Evolutionary conservation across 2,888 invertebrate genomes (phyloP).

Genomic region (Diadegma fenestrale): DNA sequence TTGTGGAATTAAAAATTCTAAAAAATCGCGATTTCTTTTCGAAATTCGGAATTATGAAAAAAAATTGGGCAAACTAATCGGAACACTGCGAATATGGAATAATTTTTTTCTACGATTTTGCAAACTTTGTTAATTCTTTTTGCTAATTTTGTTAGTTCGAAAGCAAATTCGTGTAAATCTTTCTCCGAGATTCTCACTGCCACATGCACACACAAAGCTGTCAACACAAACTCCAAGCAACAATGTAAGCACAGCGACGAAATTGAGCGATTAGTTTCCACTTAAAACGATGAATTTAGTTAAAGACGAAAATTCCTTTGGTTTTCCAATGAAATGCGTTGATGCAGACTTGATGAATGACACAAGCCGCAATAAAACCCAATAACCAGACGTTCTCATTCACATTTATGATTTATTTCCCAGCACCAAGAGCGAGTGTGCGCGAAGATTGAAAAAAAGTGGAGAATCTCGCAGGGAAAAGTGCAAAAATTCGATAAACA

Average conservation of each 20-base stretch:
- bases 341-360: slow-evolving; percentile 43
- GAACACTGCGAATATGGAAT: not conserved
- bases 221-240: slow-evolving; percentile 63
- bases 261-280: slow-evolving; percentile 27
- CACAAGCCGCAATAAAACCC: slow-evolving; percentile 7
- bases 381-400: slow-evolving; percentile 22
- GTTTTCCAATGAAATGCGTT: slow-evolving; percentile 12
- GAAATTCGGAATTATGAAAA: not conserved
- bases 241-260: slow-evolving; percentile 59
- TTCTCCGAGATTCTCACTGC: slow-evolving; percentile 43
- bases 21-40: not conserved
- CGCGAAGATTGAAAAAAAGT: slow-evolving; percentile 16
- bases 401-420: not conserved
- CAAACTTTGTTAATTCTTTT: no score
- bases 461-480: slow-evolving; percentile 5
- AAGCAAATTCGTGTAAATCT: slow-evolving; percentile 8
- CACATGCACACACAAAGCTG: slow-evolving; percentile 62
- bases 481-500: slow-evolving; percentile 14
- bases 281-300: slow-evolving; percentile 27
- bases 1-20: not conserved
- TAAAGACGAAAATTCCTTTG: slow-evolving; percentile 8
- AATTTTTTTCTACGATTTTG: not conserved
- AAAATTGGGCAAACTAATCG: not conserved
- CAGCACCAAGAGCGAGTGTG: not conserved
- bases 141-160: slow-evolving; percentile 9